Base-by-base conservation (phyloP, 2,113 vertebrate genomes). In the Synchiropus splendidus region DNA sequence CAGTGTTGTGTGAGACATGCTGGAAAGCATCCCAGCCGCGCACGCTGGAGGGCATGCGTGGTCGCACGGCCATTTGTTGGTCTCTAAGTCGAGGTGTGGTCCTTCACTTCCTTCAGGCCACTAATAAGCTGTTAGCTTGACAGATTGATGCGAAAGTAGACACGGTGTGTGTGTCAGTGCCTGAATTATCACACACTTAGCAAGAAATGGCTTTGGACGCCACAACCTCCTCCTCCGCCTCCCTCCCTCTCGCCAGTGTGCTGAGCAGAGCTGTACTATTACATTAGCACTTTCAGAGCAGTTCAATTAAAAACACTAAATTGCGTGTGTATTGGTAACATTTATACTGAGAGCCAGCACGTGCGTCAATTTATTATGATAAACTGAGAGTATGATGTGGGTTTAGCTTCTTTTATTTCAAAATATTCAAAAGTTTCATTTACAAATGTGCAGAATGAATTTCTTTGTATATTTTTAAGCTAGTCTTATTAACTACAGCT, bases 101-200 rank as follows among this genome's bases (percentile, higher is more conserved):
- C 58, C 57, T 70, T n/a, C 39, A 51, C 54, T 80, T 75, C 64
- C 72, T 71, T 59, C 51, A 45, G 68, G 82, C 75, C 70, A 72
- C 82, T 84, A 83, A 84, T 82, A 84, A 80, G 82, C 80, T 79
- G 77, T 82, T 81, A 80, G 69, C 70, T 72, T 81, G 77, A 81
- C 74, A 79, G 70, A 80, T 81, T 77, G 78, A 79, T 75, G 75
- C 64, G 73, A 58, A 75, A 74, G 68, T 58, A 74, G 75, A 75
- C 73, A 58, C 45, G 64, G 74, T 78, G 69, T 68, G n/a, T n/a
- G 72, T 78, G 75, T 76, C 72, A 76, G 64, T 15, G 39, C 32
- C 70, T 77, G 70, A 80, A 80, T 79, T 80, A 80, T 81, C 79
- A 67, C 74, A 72, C 74, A 75, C 78, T 79, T 75, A 77, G 60